Percentiles rank a stretch among this genome's conserved stretches.
Evolutionary conservation across 2,888 invertebrate genomes (phyloP).

Genomic region (Byasa hedistus): DNA sequence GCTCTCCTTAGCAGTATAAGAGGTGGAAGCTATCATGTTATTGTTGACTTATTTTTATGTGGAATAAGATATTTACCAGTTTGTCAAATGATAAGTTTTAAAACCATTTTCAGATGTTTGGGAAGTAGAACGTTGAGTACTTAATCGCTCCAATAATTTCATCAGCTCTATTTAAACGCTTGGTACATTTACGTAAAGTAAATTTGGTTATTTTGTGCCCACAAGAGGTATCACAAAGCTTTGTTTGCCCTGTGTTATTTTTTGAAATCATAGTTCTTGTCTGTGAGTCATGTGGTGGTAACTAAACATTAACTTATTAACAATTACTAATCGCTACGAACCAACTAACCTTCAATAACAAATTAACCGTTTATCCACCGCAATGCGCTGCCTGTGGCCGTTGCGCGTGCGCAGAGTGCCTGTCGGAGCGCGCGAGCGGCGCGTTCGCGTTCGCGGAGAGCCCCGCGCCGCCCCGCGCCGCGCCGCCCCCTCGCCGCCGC

Average conservation of each 20-base stretch:
- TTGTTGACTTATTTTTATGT: not conserved
- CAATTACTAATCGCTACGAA: not conserved
- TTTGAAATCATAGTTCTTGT: not conserved
- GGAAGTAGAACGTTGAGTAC: not conserved
- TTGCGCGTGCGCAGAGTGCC: constrained; percentile 22
- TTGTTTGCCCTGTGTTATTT: not conserved
- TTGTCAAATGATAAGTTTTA: not conserved
- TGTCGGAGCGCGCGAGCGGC: constrained; percentile 71
- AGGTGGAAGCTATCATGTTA: too few relatives aligned
- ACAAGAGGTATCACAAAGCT: too few relatives aligned
- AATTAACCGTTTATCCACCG: not conserved
- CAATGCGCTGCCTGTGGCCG: not conserved
- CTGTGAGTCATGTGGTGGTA: not conserved
- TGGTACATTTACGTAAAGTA: not conserved
- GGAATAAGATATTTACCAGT: not conserved
- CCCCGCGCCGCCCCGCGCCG: constrained; percentile 39
- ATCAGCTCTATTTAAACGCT: too few relatives aligned
- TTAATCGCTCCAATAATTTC: too few relatives aligned
- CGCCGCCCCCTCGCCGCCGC: not conserved
- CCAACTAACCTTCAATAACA: not conserved
- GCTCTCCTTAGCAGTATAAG: too few relatives aligned
- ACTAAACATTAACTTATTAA: not conserved
- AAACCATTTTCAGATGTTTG: not conserved
- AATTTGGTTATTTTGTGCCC: not conserved
- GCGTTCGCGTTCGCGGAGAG: constrained; percentile 74